These are phyloP conservation scores for Aulostomus chinensis DNA, from an alignment of 2,797 vertebrate genomes.

Conservation along the genomic window DNA sequence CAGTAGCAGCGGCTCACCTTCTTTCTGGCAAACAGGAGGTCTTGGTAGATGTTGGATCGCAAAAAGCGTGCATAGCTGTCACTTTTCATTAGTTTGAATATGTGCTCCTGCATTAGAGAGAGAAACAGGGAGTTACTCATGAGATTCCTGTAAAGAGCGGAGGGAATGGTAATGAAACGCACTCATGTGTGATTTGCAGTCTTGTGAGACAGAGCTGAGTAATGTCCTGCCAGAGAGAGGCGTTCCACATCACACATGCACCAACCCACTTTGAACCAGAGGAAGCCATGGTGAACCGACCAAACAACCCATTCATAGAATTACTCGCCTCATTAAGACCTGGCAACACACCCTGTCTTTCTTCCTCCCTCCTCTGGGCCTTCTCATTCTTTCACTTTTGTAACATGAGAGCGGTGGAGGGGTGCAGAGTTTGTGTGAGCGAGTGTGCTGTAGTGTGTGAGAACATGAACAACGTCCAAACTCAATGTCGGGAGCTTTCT, in stretches of 20 bases:
- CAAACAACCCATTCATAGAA: constrained; percentile 46
- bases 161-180: constrained; percentile 8
- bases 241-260: constrained; percentile 41
- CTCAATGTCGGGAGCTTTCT: neutral
- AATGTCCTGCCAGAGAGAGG: constrained; percentile 51
- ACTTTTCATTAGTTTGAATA: constrained; percentile 98
- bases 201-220: constrained; percentile 42
- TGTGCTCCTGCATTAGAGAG: constrained; percentile 87
- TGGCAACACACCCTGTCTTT: constrained; percentile 53
- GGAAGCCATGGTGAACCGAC: constrained; percentile 48
- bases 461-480: neutral
- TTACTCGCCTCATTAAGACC: constrained; percentile 67
- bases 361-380: constrained; percentile 16
- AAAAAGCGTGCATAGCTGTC: constrained; percentile 97
- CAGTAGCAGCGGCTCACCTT: constrained; percentile 83
- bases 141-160: neutral
- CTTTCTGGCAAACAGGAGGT: constrained; percentile 92
- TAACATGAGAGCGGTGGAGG: constrained; percentile 38
- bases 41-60: constrained; percentile 93
- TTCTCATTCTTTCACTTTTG: constrained; percentile 37
- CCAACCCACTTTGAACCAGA: constrained; percentile 43
- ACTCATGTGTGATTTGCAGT: constrained; percentile 4
- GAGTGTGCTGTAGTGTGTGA: constrained; percentile 4
- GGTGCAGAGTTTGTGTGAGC: constrained; percentile 24
- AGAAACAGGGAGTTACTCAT: constrained; percentile 6